Base-by-base conservation (phyloP, 2,113 vertebrate genomes). In the Gambusia affinis region DNA sequence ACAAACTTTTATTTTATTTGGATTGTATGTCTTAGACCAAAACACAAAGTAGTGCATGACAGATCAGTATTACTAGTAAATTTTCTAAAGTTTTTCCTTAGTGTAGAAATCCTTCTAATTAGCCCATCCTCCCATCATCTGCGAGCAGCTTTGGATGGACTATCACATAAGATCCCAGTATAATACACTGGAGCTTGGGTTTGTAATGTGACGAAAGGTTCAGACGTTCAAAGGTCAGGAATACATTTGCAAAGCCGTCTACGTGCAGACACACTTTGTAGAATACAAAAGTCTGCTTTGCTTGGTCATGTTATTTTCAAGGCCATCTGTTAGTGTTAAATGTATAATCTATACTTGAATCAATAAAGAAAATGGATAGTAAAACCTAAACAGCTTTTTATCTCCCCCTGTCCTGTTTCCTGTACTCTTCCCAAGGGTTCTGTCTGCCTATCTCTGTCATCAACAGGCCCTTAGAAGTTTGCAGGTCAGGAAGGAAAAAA, bases 401-500 rank as follows among this genome's bases (percentile, higher is more conserved):
- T 64, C 37, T 37, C 3, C 77, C 12, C 15, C 37, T 66, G 79
- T 83, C 82, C 81, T 80, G 85, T 87, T 92, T 91, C 90, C 90
- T 86, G 71, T 76, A 29, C 47, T 71, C 75, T 30, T 82, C 90
- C 85, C 85, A 30, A 33, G 88, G 83, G 85, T 75, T 85, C 72
- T 1, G 47, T 70, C 39, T 14, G 76, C 72, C 30, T 22, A 39
- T 74, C 47, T 88, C 80, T 67, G 60, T 75, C 69, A n/a, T 62
- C 73, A 82, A 73, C 75, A 47, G 57, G 30, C 79, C 71, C 75
- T 87, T 71, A 76, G 74, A 84, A 87, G 78, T 81, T 76, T 87
- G 79, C 78, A 82, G 75, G 83, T 79, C 89, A 85, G 89, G 87
- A 90, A 91, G 87, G 84, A 85, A 85, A 80, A 35, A 73, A 74